A percentile compares a stretch with the other conserved stretches of the same genome.
phyloP scores from a whole-genome alignment of 2,113 vertebrate genomes.

The Macroglossus sobrinus region DNA sequence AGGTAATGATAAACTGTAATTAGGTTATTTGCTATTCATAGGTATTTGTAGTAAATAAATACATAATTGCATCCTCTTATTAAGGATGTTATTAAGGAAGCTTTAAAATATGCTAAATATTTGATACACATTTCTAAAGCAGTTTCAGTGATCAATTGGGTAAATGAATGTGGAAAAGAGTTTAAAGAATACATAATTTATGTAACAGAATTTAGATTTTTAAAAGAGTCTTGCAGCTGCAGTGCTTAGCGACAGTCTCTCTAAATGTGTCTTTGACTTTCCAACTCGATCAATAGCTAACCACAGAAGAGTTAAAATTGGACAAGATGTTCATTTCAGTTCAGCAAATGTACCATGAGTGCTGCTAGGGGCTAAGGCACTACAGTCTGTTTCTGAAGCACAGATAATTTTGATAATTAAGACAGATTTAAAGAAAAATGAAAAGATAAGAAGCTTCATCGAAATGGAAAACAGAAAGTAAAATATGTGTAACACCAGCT shows the following conservation, averaged over 20 bases:
- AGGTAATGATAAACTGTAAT: constrained; percentile 23
- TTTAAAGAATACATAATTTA: constrained; percentile 30
- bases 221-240: background rate
- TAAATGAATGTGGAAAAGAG: constrained; percentile 9
- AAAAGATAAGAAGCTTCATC: background rate
- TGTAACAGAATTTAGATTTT: constrained; percentile 10
- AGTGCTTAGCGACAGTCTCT: background rate
- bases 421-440: background rate
- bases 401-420: background rate
- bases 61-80: constrained; percentile 40
- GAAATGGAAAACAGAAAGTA: background rate
- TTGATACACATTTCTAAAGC: constrained; percentile 36
- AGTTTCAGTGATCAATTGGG: constrained; percentile 14
- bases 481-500: background rate
- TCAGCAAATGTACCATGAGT: background rate
- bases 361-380: background rate
- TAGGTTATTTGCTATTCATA: constrained; percentile 10
- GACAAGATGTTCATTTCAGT: background rate
- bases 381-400: background rate
- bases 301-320: background rate
- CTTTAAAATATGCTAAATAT: constrained; percentile 52
- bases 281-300: background rate
- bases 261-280: background rate
- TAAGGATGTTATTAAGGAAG: constrained; percentile 36
- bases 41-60: constrained; percentile 33